A percentile compares a stretch with the other conserved stretches of the same genome.
These are phyloP conservation scores for Rhineura floridana DNA, from an alignment of 2,113 vertebrate genomes.

Conservation along the genomic window DNA sequence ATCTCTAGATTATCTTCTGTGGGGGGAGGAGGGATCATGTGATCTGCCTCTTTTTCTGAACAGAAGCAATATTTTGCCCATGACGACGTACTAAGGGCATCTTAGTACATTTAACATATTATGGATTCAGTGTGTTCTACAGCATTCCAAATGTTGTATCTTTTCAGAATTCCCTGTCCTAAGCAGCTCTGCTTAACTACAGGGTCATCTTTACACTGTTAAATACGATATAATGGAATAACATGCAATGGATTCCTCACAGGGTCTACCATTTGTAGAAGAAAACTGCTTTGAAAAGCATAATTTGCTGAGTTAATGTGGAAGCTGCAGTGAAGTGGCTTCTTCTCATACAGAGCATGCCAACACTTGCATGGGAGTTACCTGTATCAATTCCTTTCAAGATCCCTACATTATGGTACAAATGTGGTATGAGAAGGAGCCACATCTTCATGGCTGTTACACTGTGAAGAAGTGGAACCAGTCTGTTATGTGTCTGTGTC, in stretches of 20 bases:
- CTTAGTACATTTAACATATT: neutral
- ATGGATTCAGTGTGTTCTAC: neutral
- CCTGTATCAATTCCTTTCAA: neutral
- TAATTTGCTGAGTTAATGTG: neutral
- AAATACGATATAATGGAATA: neutral
- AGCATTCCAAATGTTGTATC: neutral
- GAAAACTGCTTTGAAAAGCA: neutral
- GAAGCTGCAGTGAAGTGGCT: neutral
- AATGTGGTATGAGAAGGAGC: neutral
- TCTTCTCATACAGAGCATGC: neutral
- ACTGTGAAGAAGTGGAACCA: neutral
- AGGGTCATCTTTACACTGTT: neutral
- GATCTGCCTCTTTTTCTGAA: neutral
- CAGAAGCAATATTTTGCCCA: neutral
- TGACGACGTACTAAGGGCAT: neutral
- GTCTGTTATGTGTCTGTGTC: neutral
- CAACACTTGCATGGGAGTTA: neutral
- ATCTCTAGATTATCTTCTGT: neutral
- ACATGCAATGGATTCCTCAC: neutral
- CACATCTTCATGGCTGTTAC: neutral
- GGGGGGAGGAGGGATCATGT: neutral
- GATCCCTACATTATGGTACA: neutral
- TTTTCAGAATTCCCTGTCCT: neutral
- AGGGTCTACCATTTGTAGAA: neutral
- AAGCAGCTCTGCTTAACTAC: neutral